Percentiles rank a stretch among this genome's conserved stretches.
These are phyloP conservation scores for Spilarctia lutea DNA, from an alignment of 2,888 invertebrate genomes.

Conservation along the genomic window DNA sequence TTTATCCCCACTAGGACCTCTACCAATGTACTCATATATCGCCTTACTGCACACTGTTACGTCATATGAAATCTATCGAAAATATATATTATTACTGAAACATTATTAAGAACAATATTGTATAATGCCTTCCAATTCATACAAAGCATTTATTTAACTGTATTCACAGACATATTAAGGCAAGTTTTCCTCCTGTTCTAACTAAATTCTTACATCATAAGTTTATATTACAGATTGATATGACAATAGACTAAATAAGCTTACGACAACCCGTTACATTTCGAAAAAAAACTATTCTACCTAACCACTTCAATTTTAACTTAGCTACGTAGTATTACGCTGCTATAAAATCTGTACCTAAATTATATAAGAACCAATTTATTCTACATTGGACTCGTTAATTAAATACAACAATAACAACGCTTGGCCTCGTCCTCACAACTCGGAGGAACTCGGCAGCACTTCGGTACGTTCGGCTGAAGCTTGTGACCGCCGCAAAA, in stretches of 20 bases:
- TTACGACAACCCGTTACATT: background rate
- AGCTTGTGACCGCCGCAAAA: slow-evolving; percentile 54
- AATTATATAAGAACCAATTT: slow-evolving; percentile 16
- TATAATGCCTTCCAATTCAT: background rate
- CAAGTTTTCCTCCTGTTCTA: background rate
- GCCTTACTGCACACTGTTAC: background rate
- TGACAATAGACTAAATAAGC: background rate
- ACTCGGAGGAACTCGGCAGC: slow-evolving; percentile 4
- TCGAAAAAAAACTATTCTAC: background rate
- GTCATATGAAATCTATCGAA: background rate
- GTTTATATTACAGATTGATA: background rate
- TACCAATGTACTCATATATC: slow-evolving; percentile 43
- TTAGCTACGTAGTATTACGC: slow-evolving; percentile 43
- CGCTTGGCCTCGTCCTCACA: slow-evolving; percentile 1
- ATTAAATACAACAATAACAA: slow-evolving; percentile 43
- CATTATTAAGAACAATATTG: background rate
- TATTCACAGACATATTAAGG: no score
- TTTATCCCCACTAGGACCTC: slow-evolving; percentile 63
- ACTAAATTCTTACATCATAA: background rate
- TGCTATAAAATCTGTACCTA: slow-evolving; percentile 13
- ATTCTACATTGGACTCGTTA: slow-evolving; percentile 35
- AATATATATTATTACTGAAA: background rate
- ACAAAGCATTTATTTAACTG: background rate
- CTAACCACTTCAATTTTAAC: background rate
- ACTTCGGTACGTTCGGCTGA: slow-evolving; percentile 24